phyloP scores from a whole-genome alignment of 2,113 vertebrate species.

The Nyctereutes procyonoides region DNA sequence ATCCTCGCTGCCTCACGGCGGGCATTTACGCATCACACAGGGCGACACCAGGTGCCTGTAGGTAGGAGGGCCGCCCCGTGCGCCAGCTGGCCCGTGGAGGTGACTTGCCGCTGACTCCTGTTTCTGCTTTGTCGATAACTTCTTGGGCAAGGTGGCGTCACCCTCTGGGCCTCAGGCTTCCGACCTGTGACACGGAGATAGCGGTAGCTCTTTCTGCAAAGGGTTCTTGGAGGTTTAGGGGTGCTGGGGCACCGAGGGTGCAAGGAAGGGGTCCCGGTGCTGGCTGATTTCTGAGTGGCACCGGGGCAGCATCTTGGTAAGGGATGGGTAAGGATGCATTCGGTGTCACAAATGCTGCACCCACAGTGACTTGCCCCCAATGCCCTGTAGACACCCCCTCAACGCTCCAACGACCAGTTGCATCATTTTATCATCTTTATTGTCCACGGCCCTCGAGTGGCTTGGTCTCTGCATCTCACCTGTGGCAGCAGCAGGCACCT shows the following conservation, averaged over 20 bases:
- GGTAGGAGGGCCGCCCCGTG: accelerated
- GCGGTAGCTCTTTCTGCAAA: background rate
- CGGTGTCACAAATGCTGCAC: background rate
- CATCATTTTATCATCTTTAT: background rate
- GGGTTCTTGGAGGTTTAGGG: background rate
- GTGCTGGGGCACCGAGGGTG: background rate
- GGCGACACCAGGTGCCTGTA: background rate
- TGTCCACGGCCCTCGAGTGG: background rate
- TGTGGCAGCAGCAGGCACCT: background rate
- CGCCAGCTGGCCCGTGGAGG: accelerated
- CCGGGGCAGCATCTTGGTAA: background rate
- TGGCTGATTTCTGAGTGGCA: accelerated
- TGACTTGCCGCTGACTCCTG: background rate
- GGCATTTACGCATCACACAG: background rate
- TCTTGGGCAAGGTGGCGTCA: background rate
- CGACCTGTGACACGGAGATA: background rate
- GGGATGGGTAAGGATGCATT: background rate
- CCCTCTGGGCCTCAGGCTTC: background rate
- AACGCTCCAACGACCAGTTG: background rate
- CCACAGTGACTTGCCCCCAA: background rate
- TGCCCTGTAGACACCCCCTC: background rate
- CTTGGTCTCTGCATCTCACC: background rate
- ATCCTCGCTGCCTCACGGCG: background rate
- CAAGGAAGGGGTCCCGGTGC: background rate
- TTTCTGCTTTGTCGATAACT: background rate